Percentiles rank a stretch among this genome's conserved stretches.
phyloP scores from a whole-genome alignment of 2,797 vertebrate genomes.

The Pterois miles region DNA sequence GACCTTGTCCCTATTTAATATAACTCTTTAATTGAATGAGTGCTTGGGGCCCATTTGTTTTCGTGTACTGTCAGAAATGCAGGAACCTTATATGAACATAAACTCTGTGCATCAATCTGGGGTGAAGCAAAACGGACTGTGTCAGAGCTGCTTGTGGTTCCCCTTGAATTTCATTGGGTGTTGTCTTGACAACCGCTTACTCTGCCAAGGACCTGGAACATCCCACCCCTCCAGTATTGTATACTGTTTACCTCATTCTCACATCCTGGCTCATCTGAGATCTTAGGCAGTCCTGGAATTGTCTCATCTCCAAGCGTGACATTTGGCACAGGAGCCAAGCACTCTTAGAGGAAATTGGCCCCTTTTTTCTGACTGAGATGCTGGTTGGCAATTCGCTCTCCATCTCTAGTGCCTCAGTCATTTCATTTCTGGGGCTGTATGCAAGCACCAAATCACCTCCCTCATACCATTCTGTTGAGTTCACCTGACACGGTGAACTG shows the following conservation, averaged over 20 bases:
- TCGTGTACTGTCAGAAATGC: background rate
- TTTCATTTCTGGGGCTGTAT: slow-evolving; percentile 27
- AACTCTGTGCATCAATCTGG: slow-evolving; percentile 3
- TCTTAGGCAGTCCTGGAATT: slow-evolving; percentile 35
- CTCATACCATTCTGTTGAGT: slow-evolving; percentile 7
- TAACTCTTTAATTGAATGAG: background rate
- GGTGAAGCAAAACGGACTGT: background rate
- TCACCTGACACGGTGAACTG: slow-evolving; percentile 43
- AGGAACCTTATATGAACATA: background rate
- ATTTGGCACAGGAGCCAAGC: slow-evolving; percentile 44
- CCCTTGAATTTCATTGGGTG: slow-evolving; percentile 23
- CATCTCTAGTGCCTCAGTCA: slow-evolving; percentile 53
- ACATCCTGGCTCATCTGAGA: slow-evolving; percentile 49
- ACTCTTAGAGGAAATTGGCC: slow-evolving; percentile 66
- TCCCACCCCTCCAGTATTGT: slow-evolving; percentile 16
- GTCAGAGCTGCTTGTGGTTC: slow-evolving; percentile 8
- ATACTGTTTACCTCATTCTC: slow-evolving; percentile 42
- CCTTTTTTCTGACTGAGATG: slow-evolving; percentile 42
- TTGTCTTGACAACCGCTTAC: slow-evolving; percentile 56
- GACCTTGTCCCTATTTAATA: background rate
- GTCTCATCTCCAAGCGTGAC: slow-evolving; percentile 47
- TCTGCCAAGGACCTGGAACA: slow-evolving; percentile 31
- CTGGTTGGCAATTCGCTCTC: slow-evolving; percentile 52
- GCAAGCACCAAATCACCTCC: slow-evolving; percentile 44
- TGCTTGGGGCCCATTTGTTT: background rate